These are phyloP conservation scores for Phortica variegata DNA, from an alignment of 1,140 invertebrate species.

Conservation along the genomic window DNA sequence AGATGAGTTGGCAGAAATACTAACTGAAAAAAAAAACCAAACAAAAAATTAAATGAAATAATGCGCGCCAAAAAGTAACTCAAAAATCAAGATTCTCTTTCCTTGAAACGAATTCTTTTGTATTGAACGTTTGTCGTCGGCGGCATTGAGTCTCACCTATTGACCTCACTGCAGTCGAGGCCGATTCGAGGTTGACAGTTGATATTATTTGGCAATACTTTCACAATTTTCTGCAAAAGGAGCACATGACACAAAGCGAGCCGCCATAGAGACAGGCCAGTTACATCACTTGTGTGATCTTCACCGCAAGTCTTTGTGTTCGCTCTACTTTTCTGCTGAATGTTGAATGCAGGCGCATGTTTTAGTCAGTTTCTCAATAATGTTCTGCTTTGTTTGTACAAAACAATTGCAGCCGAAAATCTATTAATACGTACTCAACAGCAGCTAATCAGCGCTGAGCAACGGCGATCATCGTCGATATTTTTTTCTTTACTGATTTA, in stretches of 20 bases:
- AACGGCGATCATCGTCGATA: too few relatives aligned
- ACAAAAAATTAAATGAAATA: too few relatives aligned
- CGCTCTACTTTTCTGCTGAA: too few relatives aligned
- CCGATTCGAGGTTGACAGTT: conserved; percentile 7
- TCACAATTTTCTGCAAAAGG: conserved; percentile 11
- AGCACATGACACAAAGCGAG: not conserved
- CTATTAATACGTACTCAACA: too few relatives aligned
- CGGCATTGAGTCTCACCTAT: conserved; percentile 40
- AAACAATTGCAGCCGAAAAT: conserved; percentile 23
- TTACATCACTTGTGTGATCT: conserved; percentile 19
- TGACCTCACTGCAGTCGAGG: too few relatives aligned
- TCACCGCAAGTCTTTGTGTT: conserved; percentile 24
- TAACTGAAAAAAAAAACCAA: conserved; percentile 5
- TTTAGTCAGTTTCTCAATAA: conserved; percentile 21
- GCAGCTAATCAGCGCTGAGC: conserved; percentile 25
- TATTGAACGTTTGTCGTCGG: not conserved
- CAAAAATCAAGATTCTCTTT: not conserved
- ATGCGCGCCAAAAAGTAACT: not conserved
- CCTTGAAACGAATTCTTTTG: not conserved
- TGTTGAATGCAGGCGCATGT: too few relatives aligned
- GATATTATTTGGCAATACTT: conserved; percentile 7
- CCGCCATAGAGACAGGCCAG: too few relatives aligned
- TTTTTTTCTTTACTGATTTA: too few relatives aligned
- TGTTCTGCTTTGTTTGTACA: conserved; percentile 3
- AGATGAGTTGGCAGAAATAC: too few relatives aligned